Evolutionary conservation across 2,113 vertebrate genomes (phyloP).

Genomic region (Speoplatyrhinus poulsoni): DNA sequence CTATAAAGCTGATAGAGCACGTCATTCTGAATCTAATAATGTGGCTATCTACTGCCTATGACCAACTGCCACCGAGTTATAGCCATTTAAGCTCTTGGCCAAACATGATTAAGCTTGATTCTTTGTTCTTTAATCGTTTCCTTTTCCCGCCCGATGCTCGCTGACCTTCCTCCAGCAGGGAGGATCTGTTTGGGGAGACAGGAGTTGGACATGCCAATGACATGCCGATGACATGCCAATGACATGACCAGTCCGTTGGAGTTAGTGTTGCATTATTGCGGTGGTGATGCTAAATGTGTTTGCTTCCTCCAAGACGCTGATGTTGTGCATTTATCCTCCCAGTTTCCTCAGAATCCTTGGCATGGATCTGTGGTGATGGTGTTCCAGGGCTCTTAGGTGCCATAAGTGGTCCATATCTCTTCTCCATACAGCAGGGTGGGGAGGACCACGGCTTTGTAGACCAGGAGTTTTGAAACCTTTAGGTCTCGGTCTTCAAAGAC

Average conservation of each 20-base stretch:
- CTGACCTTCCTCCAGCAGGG: slow-evolving; percentile 2
- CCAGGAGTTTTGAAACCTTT: background rate
- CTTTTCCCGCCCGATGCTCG: slow-evolving; percentile 1
- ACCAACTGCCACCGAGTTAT: too few relatives aligned
- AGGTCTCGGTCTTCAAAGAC: slow-evolving; percentile 9
- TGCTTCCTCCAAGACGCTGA: slow-evolving; percentile 11
- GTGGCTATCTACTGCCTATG: too few relatives aligned
- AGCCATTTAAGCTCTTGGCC: too few relatives aligned
- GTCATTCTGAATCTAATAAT: too few relatives aligned
- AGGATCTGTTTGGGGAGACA: slow-evolving; percentile 18
- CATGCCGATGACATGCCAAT: background rate
- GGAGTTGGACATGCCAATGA: background rate
- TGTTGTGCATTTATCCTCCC: slow-evolving; percentile 16
- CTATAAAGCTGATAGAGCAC: too few relatives aligned
- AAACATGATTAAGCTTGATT: too few relatives aligned
- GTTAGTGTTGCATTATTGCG: slow-evolving; percentile 17
- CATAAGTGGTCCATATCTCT: slow-evolving; percentile 10
- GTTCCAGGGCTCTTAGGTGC: slow-evolving; percentile 9
- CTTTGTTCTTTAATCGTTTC: background rate
- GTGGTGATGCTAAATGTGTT: slow-evolving; percentile 6
- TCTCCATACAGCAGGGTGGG: slow-evolving; percentile 5
- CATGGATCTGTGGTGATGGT: slow-evolving; percentile 2
- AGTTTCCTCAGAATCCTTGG: slow-evolving; percentile 12
- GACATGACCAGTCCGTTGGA: slow-evolving; percentile 21
- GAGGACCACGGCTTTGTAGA: slow-evolving; percentile 10